These are phyloP conservation scores for Chalcis sispes DNA, from an alignment of 2,888 invertebrate genomes.

Conservation along the genomic window DNA sequence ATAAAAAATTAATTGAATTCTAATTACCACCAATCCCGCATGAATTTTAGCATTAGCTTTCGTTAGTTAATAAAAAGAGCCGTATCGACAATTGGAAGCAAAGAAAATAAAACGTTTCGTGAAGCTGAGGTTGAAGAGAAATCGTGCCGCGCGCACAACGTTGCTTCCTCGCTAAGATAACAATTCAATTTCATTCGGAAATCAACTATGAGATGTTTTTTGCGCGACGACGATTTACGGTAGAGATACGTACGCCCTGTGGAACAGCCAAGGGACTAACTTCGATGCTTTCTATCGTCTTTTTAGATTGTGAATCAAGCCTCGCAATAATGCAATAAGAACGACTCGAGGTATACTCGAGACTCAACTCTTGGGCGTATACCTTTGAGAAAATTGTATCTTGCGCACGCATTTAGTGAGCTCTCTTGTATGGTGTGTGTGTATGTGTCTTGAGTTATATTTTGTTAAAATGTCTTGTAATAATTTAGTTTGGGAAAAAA, in stretches of 20 bases:
- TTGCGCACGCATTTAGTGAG: not conserved
- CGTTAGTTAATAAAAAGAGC: not conserved
- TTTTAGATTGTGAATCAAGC: slow-evolving; percentile 25
- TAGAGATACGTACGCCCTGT: not conserved
- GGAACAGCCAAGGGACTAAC: not conserved
- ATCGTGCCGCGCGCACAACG: slow-evolving; percentile 34
- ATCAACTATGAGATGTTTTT: not conserved
- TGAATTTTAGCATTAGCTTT: no score
- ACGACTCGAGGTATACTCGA: slow-evolving; percentile 6
- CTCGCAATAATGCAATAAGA: slow-evolving; percentile 39
- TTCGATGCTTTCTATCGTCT: not conserved
- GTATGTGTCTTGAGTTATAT: no score
- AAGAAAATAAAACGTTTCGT: not conserved
- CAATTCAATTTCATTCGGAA: slow-evolving; percentile 36
- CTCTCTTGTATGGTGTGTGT: not conserved
- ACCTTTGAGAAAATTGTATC: slow-evolving; percentile 4
- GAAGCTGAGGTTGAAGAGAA: slow-evolving; percentile 33
- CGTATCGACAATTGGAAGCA: not conserved
- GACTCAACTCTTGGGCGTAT: not conserved
- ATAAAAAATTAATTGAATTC: no score
- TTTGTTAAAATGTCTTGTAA: no score
- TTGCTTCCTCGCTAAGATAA: slow-evolving; percentile 22
- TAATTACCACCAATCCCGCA: no score
- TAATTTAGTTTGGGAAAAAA: no score
- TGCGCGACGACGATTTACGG: no score